Evolutionary conservation across 2,888 invertebrate species (phyloP), one percentile per base, ranked within the genome.

Genomic region (Spilarctia lutea): DNA sequence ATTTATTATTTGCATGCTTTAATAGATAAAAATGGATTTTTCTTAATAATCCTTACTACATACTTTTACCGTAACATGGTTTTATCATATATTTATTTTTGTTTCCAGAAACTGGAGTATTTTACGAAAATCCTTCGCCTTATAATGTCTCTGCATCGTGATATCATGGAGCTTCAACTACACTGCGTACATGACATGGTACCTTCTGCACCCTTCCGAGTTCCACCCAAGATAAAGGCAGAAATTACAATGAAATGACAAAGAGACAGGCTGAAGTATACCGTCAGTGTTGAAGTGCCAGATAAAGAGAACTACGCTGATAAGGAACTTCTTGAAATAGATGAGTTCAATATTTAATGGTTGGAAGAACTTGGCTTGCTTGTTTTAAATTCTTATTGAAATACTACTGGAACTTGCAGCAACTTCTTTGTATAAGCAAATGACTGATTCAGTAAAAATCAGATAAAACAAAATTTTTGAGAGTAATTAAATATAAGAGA

Each of bases 181-280:
- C 92, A 94, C 18, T 93, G 91, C 48, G 65, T 80, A 1, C 79
- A 83, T 6, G 80, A 85, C 35, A 74, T 87, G 0, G 87, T 88
- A 16, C 72, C 81, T 10, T 86, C 87, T 1, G 74, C 83, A 7
- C 82, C 90, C 0, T 93, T 90, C 76, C 81, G 91, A 20, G 87
- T 94, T 0, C 86, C 89, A 0, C 92, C 94, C 0, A 92, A 93
- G 70, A 93, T 94, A 45, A 92, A 94, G 73, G 91, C 94, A 0
- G 92, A 94, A 75, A 92, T 95, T n/a, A 88, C 89, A 0, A 91
- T 94, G 93, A 93, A 95, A 92, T 94, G 91, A 94, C 91, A 92
- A 3, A 79, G 81, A 71, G 86, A 88, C 56, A 83, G 74, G 60
- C 75, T 90, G 1, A 86, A 81, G 33, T 91, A 88, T 71, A 86